Conservation (phyloP, 2,113 vertebrate species). For the Bolborhynchus lineola region DNA sequence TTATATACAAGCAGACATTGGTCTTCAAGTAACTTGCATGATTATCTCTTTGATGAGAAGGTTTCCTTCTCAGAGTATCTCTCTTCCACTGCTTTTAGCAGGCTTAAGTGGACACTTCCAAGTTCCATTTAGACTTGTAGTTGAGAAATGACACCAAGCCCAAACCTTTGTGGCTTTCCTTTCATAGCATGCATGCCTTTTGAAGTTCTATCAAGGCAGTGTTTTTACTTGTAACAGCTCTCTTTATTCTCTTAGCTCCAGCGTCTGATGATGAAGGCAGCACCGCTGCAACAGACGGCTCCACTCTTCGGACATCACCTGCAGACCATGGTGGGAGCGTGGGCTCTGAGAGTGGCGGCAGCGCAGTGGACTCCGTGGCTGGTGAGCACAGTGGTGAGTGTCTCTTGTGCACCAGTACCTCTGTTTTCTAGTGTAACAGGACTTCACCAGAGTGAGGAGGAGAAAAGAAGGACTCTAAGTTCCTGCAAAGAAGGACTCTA, state of each 20-base stretch:
- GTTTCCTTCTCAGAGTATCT: background rate
- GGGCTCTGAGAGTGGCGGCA: constrained; percentile 97
- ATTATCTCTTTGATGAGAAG: background rate
- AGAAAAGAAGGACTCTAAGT: background rate
- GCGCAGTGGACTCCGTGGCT: constrained; percentile 94
- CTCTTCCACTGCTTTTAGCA: background rate
- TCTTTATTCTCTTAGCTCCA: constrained; percentile 97
- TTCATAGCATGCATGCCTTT: background rate
- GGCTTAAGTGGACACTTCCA: background rate
- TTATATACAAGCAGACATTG: background rate
- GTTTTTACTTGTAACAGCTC: constrained; percentile 96
- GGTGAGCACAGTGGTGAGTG: constrained; percentile 95
- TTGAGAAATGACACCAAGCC: background rate
- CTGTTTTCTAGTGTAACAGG: background rate
- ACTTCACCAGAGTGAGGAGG: accelerated
- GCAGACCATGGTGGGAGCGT: constrained; percentile 97
- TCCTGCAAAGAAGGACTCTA: background rate
- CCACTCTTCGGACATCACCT: constrained; percentile 94
- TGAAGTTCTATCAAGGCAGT: constrained; percentile 44
- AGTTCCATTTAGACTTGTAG: background rate
- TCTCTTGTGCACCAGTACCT: accelerated
- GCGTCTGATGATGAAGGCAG: constrained; percentile 98
- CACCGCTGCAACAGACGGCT: constrained; percentile 96
- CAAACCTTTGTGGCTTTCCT: background rate
- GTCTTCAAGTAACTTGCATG: background rate